Percentiles rank a stretch among this genome's conserved stretches.
phyloP scores from a whole-genome alignment of 1,140 invertebrate genomes.

The Meloidogyne chitwoodi region DNA sequence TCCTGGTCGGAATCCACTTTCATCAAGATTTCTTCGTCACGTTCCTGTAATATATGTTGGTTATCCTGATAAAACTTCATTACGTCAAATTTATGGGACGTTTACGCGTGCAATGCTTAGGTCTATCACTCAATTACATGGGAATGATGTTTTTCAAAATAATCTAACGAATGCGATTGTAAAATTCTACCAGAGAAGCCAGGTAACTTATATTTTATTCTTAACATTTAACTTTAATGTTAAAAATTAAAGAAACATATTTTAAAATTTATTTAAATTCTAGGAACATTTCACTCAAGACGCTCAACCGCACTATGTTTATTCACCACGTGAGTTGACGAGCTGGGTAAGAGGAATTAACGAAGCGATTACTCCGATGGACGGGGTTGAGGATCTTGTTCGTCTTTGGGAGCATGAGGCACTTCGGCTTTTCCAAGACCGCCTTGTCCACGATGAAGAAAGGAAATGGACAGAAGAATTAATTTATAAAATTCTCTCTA shows the following conservation, averaged over 20 bases:
- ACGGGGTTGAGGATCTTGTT: slow-evolving; percentile 87
- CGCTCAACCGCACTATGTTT: slow-evolving; percentile 93
- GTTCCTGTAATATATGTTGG: slow-evolving; percentile 99
- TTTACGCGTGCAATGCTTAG: slow-evolving; percentile 94
- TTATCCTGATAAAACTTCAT: slow-evolving; percentile 92
- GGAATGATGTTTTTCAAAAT: slow-evolving; percentile 90
- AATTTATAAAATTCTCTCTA: slow-evolving; percentile 85
- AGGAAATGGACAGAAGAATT: slow-evolving; percentile 96
- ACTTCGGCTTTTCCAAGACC: slow-evolving; percentile 86
- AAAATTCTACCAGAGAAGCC: slow-evolving; percentile 90
- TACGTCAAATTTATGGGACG: slow-evolving; percentile 85
- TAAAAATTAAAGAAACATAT: no score
- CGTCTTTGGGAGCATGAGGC: slow-evolving; percentile 97
- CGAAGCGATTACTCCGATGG: slow-evolving; percentile 88
- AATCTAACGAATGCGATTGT: slow-evolving; percentile 99
- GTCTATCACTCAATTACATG: slow-evolving; percentile 78
- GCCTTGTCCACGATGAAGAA: slow-evolving; percentile 86
- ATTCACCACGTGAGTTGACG: slow-evolving; percentile 96
- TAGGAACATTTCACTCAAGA: slow-evolving; percentile 94
- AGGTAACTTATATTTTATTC: no score
- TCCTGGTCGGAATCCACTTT: slow-evolving; percentile 93
- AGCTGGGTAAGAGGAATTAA: slow-evolving; percentile 98
- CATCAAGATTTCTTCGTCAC: slow-evolving; percentile 81
- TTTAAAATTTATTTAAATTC: no score
- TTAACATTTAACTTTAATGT: no score